Evolutionary conservation across 2,113 vertebrate genomes (phyloP).

Genomic region (Oplegnathus fasciatus): DNA sequence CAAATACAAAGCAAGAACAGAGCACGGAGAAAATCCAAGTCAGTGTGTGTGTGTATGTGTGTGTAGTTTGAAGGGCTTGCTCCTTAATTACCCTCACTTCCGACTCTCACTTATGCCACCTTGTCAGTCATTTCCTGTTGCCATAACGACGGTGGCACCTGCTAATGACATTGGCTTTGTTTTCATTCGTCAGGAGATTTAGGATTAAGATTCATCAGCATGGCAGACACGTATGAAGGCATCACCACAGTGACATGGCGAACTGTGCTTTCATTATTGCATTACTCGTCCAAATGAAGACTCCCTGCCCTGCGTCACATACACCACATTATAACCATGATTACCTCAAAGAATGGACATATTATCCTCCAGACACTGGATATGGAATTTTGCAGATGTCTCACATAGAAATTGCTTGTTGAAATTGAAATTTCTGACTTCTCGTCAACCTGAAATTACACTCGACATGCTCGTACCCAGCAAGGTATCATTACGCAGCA

Average conservation of each 20-base stretch:
- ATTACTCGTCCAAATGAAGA: conserved; percentile 26
- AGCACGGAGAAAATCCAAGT: not conserved
- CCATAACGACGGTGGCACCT: conserved; percentile 64
- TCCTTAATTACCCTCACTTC: conserved; percentile 48
- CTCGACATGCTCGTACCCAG: conserved; percentile 21
- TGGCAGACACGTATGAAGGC: conserved; percentile 45
- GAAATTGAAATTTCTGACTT: conserved; percentile 30
- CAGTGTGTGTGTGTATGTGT: no score
- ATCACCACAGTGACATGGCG: conserved; percentile 30
- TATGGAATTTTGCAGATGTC: conserved; percentile 4
- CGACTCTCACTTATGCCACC: conserved; percentile 11
- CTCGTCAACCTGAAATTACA: conserved; percentile 30
- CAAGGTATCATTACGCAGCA: conserved; percentile 57
- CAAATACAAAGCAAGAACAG: not conserved
- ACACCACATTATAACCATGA: not conserved
- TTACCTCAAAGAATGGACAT: conserved; percentile 2
- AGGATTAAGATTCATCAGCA: conserved; percentile 67
- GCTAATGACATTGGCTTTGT: conserved; percentile 54
- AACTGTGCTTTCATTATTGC: conserved; percentile 18
- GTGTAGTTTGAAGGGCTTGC: not conserved
- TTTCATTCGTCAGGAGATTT: conserved; percentile 62
- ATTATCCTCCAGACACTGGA: not conserved
- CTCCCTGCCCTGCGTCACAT: not conserved
- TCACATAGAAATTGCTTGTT: not conserved
- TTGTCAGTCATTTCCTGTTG: conserved; percentile 72